These are phyloP conservation scores for Pelobates fuscus DNA, from an alignment of 2,113 vertebrate genomes.

Conservation along the genomic window DNA sequence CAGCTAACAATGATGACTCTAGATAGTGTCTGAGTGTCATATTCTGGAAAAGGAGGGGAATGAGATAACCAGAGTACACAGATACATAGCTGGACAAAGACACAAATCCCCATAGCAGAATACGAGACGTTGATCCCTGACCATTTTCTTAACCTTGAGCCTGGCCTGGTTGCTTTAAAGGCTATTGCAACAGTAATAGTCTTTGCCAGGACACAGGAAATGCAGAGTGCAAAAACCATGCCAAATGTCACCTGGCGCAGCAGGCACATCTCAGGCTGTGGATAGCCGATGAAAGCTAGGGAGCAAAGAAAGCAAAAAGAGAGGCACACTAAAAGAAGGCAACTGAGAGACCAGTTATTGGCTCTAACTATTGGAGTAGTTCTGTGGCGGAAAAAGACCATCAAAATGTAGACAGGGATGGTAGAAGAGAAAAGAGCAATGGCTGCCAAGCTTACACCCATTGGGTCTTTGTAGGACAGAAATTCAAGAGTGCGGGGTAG, in stretches of 20 bases:
- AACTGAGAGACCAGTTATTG: constrained; percentile 55
- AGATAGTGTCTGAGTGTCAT: constrained; percentile 43
- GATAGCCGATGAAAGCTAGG: constrained; percentile 50
- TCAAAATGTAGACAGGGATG: neutral
- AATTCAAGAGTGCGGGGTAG: constrained; percentile 55
- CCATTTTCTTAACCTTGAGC: constrained; percentile 57
- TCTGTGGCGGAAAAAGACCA: constrained; percentile 34
- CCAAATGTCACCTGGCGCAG: constrained; percentile 51
- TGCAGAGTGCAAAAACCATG: constrained; percentile 56
- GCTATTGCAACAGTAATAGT: constrained; percentile 54
- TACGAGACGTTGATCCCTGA: constrained; percentile 55
- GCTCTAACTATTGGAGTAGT: constrained; percentile 44
- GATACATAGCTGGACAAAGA: constrained; percentile 52
- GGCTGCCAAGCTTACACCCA: constrained; percentile 7
- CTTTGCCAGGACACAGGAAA: constrained; percentile 57
- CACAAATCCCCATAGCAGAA: constrained; percentile 51
- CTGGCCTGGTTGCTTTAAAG: constrained; percentile 55
- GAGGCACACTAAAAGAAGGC: constrained; percentile 53
- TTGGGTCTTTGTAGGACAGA: constrained; percentile 16
- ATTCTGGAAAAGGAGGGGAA: constrained; percentile 51
- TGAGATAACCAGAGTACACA: constrained; percentile 56
- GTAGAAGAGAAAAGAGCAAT: constrained; percentile 11
- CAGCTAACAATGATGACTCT: constrained; percentile 51
- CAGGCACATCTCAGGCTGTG: constrained; percentile 51
- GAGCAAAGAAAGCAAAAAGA: constrained; percentile 44